Evolutionary conservation across 2,888 invertebrate species (phyloP).

Genomic region (Stenolophus ochropezus): DNA sequence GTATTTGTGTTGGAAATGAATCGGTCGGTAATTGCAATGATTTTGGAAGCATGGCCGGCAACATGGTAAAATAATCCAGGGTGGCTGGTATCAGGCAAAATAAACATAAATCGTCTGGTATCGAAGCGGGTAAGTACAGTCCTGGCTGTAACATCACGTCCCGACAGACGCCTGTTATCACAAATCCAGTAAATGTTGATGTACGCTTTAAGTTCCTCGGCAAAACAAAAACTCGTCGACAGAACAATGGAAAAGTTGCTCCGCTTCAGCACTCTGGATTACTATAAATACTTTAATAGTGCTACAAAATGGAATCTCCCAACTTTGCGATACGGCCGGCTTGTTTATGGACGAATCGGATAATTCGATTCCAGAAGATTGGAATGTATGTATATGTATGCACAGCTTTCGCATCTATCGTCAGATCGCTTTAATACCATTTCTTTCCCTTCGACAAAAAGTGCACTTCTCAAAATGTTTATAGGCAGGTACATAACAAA

Average conservation of each 20-base stretch:
- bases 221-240: constrained; percentile 50
- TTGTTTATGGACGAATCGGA: constrained; percentile 38
- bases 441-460: too few species aligned
- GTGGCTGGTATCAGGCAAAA: constrained; percentile 19
- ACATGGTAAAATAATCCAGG: too few species aligned
- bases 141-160: constrained; percentile 12
- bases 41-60: too few species aligned
- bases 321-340: constrained; percentile 48
- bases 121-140: constrained; percentile 11
- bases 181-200: constrained; percentile 57
- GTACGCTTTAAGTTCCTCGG: constrained; percentile 45
- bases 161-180: constrained; percentile 38
- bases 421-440: constrained; percentile 1
- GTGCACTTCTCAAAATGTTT: too few species aligned
- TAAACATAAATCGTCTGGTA: constrained; percentile 27
- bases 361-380: constrained; percentile 43
- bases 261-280: constrained; percentile 50
- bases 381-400: constrained; percentile 38
- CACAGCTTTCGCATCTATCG: constrained; percentile 15
- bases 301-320: constrained; percentile 48
- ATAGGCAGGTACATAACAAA: too few species aligned
- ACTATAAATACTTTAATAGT: constrained; percentile 57
- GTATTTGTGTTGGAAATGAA: too few species aligned
- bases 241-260: constrained; percentile 54
- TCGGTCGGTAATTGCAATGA: too few species aligned